Evolutionary conservation across 2,888 invertebrate genomes (phyloP), one percentile per base, ranked within the genome.

Genomic region (Xestobium rufovillosum): DNA sequence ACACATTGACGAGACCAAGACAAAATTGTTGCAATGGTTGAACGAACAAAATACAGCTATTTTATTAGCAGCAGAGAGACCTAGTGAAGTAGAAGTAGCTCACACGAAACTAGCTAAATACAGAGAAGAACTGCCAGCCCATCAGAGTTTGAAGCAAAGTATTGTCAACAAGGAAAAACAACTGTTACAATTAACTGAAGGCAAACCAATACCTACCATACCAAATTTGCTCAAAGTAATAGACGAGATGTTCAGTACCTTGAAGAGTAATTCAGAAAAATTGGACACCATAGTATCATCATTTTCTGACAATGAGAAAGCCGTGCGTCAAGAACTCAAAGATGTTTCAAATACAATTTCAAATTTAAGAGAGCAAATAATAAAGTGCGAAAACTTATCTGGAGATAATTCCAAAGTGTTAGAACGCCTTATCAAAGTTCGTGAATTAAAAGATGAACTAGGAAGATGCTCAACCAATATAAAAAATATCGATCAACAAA

Each of bases 361-460:
- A 10, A 78, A 76, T 58, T 70, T 88, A 12, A 76, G 89, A 11
- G 89, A 90, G 56, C 78, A 81, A 26, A 76, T 90, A n/a, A 82
- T 87, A 26, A 84, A 85, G 61, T 90, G 89, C 57, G 91, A 91
- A 57, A 90, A 90, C 55, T 75, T 89, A 66, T 84, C 86, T 2
- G 92, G 94, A 0, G 85, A 87, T 49, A 89, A 90, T 53, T 73
- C 76, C 1, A 86, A 87, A 57, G 83, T 94, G 38, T 71, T 90
- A 36, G 78, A 81, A 47, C 77, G 91, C 36, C 69, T 92, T 2
- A 74, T 83, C 41, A 78, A 76, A 43, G 83, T 88, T 48, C 81
- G 83, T 56, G 71, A 72, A 3, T 67, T 89, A 13, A 83, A 84
- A 59, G 69, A 66, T 14, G 79, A 87, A 49, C 64, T 92, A n/a